Evolutionary conservation across 2,888 invertebrate genomes (phyloP).

Genomic region (Aspidiotus destructor): DNA sequence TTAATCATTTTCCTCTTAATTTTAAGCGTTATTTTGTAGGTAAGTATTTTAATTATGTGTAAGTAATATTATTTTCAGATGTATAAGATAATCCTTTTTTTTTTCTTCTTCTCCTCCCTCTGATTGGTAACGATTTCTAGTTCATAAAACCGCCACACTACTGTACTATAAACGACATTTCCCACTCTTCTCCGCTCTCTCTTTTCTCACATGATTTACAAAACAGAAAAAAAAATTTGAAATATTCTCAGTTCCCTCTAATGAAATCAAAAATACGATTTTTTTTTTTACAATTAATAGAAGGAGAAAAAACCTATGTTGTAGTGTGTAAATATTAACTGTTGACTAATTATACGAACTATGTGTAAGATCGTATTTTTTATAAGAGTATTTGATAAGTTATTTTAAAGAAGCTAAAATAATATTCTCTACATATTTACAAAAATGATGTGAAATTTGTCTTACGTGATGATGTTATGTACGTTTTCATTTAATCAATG

Average conservation of each 20-base stretch:
- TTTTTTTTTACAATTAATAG: background rate
- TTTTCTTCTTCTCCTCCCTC: background rate
- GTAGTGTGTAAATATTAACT: slow-evolving; percentile 22
- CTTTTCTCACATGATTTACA: background rate
- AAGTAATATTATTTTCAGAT: background rate
- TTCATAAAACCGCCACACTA: background rate
- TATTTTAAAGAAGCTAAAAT: background rate
- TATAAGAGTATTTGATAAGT: background rate
- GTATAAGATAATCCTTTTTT: background rate
- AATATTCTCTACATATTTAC: slow-evolving; percentile 17
- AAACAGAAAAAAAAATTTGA: background rate
- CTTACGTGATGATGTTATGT: background rate
- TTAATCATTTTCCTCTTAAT: background rate
- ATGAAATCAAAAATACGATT: background rate
- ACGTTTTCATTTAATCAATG: slow-evolving; percentile 13
- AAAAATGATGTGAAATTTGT: background rate
- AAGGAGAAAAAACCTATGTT: background rate
- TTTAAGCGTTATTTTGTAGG: background rate
- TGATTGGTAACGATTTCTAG: background rate
- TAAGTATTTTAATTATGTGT: background rate
- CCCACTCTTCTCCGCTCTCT: background rate
- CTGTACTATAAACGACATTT: background rate
- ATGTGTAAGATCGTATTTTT: background rate
- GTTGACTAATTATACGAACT: slow-evolving; percentile 27
- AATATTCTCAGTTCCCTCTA: background rate